Evolutionary conservation across 2,888 invertebrate genomes (phyloP).

Genomic region (Lepetodrilus schrolli): DNA sequence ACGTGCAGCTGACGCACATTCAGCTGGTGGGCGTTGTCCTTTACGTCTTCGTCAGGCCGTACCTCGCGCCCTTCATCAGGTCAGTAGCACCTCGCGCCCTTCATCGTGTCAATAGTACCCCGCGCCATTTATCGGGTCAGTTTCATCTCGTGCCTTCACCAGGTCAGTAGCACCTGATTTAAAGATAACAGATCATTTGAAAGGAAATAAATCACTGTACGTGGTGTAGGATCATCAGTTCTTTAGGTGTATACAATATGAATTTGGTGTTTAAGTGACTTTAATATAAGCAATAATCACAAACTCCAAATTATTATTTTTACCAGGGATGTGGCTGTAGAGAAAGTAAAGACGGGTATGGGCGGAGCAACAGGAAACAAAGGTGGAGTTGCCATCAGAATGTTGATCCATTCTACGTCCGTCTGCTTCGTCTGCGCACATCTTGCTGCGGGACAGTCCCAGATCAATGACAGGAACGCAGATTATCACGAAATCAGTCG

Average conservation of each 20-base stretch:
- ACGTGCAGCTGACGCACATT: constrained; percentile 92
- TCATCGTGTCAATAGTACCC: no score
- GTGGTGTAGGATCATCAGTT: no score
- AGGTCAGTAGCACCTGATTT: no score
- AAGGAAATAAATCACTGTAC: no score
- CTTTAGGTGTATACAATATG: no score
- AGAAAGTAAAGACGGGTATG: constrained; percentile 97
- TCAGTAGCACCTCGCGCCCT: constrained; percentile 49
- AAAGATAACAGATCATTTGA: no score
- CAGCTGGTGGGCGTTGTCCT: constrained; percentile 98
- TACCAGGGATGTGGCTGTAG: constrained; percentile 92
- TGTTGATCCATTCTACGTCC: constrained; percentile 93
- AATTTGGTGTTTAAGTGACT: no score
- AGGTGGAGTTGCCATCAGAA: constrained; percentile 93
- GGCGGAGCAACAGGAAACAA: constrained; percentile 99
- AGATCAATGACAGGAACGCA: constrained; percentile 94
- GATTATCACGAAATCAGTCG: constrained; percentile 96
- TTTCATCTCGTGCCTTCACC: no score
- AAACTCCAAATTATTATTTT: no score
- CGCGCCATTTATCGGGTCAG: no score
- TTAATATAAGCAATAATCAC: no score
- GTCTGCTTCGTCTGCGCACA: constrained; percentile 98
- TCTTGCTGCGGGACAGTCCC: constrained; percentile 98
- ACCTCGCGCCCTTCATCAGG: constrained; percentile 88
- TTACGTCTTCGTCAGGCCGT: constrained; percentile 93